Evolutionary conservation across 2,797 vertebrate species (phyloP).

Genomic region (Bovichtus diacanthus): DNA sequence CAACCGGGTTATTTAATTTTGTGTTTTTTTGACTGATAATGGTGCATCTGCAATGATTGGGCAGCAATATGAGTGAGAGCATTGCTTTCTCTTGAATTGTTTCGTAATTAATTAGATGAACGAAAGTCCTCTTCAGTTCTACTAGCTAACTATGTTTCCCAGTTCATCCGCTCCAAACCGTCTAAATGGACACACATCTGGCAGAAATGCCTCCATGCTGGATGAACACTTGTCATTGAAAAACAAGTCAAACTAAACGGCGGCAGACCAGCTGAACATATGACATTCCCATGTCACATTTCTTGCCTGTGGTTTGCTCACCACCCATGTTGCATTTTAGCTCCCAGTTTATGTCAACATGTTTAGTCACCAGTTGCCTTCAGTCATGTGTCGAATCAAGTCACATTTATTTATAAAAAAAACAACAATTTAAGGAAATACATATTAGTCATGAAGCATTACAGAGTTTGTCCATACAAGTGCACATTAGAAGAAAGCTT

Average conservation of each 20-base stretch:
- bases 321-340: conserved; percentile 3
- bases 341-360: conserved; percentile 11
- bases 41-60: background rate
- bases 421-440: conserved; percentile 2
- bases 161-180: background rate
- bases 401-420: background rate
- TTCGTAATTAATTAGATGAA: background rate
- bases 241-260: background rate
- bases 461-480: background rate
- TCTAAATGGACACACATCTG: background rate
- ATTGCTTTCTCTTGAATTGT: background rate
- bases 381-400: conserved; percentile 15
- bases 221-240: background rate
- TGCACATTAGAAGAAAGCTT: background rate
- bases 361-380: conserved; percentile 21
- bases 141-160: background rate
- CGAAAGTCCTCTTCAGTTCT: no score
- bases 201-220: background rate
- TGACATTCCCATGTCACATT: no score
- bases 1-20: no score
- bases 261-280: background rate
- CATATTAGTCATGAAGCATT: background rate
- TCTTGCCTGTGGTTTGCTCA: conserved; percentile 17
- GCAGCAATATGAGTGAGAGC: conserved; percentile 4
- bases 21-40: no score